Percentiles rank a stretch among this genome's conserved stretches.
Evolutionary conservation across 2,888 invertebrate genomes (phyloP).

Genomic region (Elysia crispata): DNA sequence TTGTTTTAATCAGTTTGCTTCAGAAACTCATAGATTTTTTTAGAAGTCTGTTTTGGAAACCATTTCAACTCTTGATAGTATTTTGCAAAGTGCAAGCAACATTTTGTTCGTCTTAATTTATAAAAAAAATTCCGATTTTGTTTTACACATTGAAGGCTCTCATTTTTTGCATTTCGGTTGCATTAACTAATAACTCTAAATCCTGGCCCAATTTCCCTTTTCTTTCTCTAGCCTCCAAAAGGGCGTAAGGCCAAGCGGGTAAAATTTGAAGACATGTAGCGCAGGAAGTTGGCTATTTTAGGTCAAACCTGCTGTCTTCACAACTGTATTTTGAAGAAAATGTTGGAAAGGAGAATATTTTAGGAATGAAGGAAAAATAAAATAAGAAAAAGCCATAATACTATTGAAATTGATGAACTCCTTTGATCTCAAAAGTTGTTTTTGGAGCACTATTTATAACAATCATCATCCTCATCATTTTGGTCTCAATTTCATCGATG

Average conservation of each 20-base stretch:
- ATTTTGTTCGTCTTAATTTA: no score
- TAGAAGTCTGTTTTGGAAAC: no score
- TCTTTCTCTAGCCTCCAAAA: constrained; percentile 42
- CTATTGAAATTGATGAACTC: background rate
- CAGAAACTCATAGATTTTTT: no score
- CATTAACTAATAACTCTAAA: no score
- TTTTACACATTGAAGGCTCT: no score
- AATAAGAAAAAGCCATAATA: no score
- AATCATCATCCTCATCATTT: constrained; percentile 14
- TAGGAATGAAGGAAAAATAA: no score
- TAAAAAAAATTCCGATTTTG: no score
- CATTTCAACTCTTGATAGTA: no score
- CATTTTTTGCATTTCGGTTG: no score
- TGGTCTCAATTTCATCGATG: constrained; percentile 25
- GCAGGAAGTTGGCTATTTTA: background rate
- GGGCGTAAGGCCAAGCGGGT: constrained; percentile 50
- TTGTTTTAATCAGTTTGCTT: no score
- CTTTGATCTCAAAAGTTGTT: background rate
- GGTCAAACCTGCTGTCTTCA: background rate
- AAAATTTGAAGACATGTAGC: constrained; percentile 49
- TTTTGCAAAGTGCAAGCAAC: no score
- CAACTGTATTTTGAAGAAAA: background rate
- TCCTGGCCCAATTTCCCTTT: background rate
- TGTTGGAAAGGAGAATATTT: background rate
- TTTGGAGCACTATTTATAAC: background rate